Conservation (phyloP, 2,797 vertebrate genomes). For the Silurus aristotelis region DNA sequence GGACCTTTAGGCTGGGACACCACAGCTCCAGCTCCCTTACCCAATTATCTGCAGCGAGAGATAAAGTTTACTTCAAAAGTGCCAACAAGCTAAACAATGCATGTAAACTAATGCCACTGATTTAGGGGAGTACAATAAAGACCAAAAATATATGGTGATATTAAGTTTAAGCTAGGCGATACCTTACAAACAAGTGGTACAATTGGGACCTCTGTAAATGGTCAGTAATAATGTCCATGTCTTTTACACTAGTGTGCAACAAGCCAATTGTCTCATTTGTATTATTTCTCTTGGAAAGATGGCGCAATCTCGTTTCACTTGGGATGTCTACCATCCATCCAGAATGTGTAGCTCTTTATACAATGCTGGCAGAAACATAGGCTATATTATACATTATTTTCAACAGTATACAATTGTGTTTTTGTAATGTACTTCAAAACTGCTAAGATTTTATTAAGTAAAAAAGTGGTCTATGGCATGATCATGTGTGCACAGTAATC, state of each 20-base stretch:
- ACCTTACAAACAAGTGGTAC: background rate
- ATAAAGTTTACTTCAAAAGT: background rate
- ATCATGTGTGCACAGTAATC: too few species aligned
- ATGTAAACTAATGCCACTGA: background rate
- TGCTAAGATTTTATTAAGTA: background rate
- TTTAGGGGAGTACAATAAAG: background rate
- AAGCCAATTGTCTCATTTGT: background rate
- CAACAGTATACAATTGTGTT: background rate
- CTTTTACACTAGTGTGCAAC: background rate
- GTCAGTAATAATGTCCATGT: background rate
- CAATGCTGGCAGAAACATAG: background rate
- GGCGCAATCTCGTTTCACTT: background rate
- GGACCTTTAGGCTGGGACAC: conserved; percentile 88
- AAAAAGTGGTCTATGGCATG: too few species aligned
- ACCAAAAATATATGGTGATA: background rate
- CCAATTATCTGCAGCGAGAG: conserved; percentile 88
- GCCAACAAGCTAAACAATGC: background rate
- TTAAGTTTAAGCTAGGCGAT: background rate
- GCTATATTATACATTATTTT: background rate
- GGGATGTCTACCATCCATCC: too few species aligned
- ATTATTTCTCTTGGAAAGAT: background rate
- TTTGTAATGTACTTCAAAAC: background rate
- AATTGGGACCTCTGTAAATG: background rate
- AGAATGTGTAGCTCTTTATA: too few species aligned
- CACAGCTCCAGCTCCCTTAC: conserved; percentile 89